Evolutionary conservation across 2,113 vertebrate genomes (phyloP).

Genomic region (Perognathus longimembris): DNA sequence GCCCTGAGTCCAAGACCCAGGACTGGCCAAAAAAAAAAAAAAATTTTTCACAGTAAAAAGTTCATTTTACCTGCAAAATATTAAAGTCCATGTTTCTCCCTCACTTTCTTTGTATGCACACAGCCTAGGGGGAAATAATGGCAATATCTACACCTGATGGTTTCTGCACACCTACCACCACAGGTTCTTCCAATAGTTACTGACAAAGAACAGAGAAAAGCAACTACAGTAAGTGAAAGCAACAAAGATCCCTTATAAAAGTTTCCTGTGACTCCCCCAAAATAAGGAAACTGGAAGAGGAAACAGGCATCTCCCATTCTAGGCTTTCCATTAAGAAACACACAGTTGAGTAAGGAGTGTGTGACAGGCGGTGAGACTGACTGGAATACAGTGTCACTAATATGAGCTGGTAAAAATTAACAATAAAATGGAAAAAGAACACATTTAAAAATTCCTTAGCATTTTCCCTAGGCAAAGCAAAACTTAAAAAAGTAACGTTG

Average conservation of each 20-base stretch:
- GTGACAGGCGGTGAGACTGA: too few relatives aligned
- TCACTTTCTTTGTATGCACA: slow-evolving; percentile 35
- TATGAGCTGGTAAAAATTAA: too few relatives aligned
- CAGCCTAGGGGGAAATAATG: not conserved
- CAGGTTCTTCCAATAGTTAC: not conserved
- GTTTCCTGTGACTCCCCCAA: slow-evolving; percentile 42
- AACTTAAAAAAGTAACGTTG: slow-evolving; percentile 63
- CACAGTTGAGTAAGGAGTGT: not conserved
- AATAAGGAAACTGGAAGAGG: slow-evolving; percentile 41
- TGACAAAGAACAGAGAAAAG: slow-evolving; percentile 53
- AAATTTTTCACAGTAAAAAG: slow-evolving; percentile 2
- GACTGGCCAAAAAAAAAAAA: too few relatives aligned
- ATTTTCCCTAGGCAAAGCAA: slow-evolving; percentile 55
- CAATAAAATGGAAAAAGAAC: too few relatives aligned
- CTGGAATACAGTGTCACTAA: too few relatives aligned
- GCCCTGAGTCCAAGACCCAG: too few relatives aligned
- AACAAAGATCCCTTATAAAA: slow-evolving; percentile 62
- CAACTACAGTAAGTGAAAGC: slow-evolving; percentile 53
- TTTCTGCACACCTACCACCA: slow-evolving; percentile 46
- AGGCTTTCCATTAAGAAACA: slow-evolving; percentile 73
- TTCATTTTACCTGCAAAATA: slow-evolving; percentile 55
- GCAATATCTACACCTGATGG: not conserved
- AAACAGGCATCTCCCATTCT: slow-evolving; percentile 1
- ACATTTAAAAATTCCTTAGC: slow-evolving; percentile 55
- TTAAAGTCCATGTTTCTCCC: slow-evolving; percentile 16